Conservation (phyloP, 2,888 invertebrate species). For the Parnassius smintheus region DNA sequence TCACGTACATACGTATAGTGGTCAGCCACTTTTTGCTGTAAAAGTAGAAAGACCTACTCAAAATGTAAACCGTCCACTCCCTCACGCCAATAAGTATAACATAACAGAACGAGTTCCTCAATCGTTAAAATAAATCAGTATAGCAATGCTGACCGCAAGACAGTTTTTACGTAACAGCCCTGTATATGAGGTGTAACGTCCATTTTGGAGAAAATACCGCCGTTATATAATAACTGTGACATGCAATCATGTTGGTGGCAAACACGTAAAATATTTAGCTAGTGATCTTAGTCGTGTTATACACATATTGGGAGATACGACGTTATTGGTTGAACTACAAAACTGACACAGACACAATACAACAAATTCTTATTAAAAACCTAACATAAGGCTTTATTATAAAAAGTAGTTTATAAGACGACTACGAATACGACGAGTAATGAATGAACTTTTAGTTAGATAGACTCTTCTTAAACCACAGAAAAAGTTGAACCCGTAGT, state of each 20-base stretch:
- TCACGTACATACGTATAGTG: background rate
- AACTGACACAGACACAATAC: too few relatives aligned
- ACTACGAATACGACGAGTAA: too few relatives aligned
- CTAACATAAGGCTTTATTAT: too few relatives aligned
- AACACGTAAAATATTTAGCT: too few relatives aligned
- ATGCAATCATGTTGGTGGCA: background rate
- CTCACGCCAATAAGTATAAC: conserved; percentile 25
- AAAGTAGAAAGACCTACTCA: conserved; percentile 2
- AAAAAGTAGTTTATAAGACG: too few relatives aligned
- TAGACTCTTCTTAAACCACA: too few relatives aligned
- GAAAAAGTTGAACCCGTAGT: too few relatives aligned
- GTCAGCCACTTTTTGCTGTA: conserved; percentile 14
- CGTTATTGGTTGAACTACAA: too few relatives aligned
- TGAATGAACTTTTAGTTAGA: too few relatives aligned
- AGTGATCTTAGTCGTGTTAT: too few relatives aligned
- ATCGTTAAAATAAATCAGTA: conserved; percentile 41
- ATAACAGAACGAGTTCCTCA: conserved; percentile 41
- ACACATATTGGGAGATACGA: too few relatives aligned
- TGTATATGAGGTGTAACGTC: conserved; percentile 35
- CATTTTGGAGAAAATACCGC: conserved; percentile 56
- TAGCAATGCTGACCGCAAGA: conserved; percentile 31
- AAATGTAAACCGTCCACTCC: conserved; percentile 23
- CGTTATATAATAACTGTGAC: conserved; percentile 42
- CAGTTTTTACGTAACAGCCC: conserved; percentile 47
- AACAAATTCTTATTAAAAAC: too few relatives aligned